Percentiles rank a stretch among this genome's conserved stretches.
phyloP scores from a whole-genome alignment of 2,797 vertebrate genomes.

The Hypotaenidia okinawae region DNA sequence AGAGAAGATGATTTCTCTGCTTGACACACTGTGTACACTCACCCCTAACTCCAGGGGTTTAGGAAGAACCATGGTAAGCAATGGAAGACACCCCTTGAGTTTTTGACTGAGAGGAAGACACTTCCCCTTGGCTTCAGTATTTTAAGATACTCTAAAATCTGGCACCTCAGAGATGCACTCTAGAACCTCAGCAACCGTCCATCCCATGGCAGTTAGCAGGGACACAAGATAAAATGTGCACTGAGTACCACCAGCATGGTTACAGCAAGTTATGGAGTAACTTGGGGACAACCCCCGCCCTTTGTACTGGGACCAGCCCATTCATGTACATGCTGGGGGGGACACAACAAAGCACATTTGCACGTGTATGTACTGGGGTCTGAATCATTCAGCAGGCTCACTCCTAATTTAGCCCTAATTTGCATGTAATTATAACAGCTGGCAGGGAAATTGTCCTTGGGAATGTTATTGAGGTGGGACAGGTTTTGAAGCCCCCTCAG shows the following conservation, averaged over 20 bases:
- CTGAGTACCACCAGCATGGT: background rate
- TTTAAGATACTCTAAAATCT: background rate
- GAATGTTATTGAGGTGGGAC: background rate
- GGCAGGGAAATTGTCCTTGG: background rate
- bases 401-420: background rate
- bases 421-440: background rate
- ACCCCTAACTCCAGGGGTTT: background rate
- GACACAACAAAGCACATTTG: background rate
- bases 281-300: background rate
- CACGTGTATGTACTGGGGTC: accelerated
- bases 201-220: background rate
- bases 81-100: background rate
- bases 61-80: background rate
- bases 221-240: background rate
- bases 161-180: background rate
- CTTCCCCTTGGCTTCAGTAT: background rate
- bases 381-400: background rate
- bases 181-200: background rate
- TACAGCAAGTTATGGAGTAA: accelerated
- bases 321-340: accelerated
- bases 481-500: background rate
- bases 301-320: accelerated
- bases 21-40: accelerated
- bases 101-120: background rate
- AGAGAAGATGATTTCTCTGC: background rate